These are phyloP conservation scores for Xenentodon cancila DNA, from an alignment of 2,797 vertebrate genomes.

Conservation along the genomic window DNA sequence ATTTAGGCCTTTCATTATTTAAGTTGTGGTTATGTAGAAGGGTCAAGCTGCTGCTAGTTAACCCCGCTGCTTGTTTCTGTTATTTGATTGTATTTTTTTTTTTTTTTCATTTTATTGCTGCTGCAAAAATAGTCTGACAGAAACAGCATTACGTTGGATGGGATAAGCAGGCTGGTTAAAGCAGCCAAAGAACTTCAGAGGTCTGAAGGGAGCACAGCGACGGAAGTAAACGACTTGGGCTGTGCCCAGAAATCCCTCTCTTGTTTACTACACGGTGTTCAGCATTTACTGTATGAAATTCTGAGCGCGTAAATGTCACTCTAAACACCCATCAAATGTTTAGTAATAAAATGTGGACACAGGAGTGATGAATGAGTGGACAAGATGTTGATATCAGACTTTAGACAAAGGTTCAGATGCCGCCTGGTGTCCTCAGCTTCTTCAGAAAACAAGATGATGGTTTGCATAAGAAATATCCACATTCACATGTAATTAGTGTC, in stretches of 20 bases:
- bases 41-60: too few relatives aligned
- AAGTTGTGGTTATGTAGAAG: too few relatives aligned
- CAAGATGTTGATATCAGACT: background rate
- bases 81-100: too few relatives aligned
- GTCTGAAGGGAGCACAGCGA: background rate
- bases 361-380: background rate
- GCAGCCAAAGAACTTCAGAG: background rate
- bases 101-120: too few relatives aligned
- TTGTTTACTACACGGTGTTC: background rate
- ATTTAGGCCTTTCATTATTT: too few relatives aligned
- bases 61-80: too few relatives aligned
- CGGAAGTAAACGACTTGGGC: conserved; percentile 2
- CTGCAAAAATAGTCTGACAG: too few relatives aligned
- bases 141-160: too few relatives aligned
- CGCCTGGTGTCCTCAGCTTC: background rate
- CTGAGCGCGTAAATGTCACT: conserved; percentile 6
- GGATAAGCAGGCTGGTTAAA: background rate
- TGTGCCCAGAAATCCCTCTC: background rate
- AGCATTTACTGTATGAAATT: conserved; percentile 2
- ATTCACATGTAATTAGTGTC: conserved; percentile 35
- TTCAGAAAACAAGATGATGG: background rate
- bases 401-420: background rate
- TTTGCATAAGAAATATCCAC: conserved; percentile 16
- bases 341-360: background rate
- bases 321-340: background rate